Percentiles rank a stretch among this genome's conserved stretches.
phyloP scores from a whole-genome alignment of 2,113 vertebrate species.

The Lagopus leucura region DNA sequence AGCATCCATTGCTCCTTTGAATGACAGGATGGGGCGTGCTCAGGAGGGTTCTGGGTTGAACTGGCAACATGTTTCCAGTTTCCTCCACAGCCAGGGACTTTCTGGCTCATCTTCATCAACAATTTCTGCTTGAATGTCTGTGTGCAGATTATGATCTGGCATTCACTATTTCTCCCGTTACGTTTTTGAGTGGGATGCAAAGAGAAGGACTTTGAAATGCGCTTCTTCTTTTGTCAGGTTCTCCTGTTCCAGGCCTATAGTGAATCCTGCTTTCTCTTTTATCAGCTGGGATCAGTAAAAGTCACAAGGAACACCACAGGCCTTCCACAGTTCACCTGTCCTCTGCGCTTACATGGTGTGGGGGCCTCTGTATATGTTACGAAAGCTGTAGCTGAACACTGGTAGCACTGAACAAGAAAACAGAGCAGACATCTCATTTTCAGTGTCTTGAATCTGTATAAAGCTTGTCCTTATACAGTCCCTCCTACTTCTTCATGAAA shows the following conservation, averaged over 20 bases:
- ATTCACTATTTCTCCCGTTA: not conserved
- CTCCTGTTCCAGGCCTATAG: accelerated
- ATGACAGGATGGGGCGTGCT: not conserved
- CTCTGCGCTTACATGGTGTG: not conserved
- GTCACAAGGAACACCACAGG: not conserved
- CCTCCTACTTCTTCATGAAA: not conserved
- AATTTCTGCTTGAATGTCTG: not conserved
- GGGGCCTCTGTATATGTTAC: not conserved
- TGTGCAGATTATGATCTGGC: not conserved
- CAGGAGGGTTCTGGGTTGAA: not conserved
- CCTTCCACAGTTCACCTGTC: not conserved
- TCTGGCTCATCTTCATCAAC: not conserved
- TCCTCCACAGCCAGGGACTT: not conserved
- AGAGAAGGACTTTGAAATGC: not conserved
- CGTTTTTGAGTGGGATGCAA: not conserved
- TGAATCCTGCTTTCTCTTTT: not conserved
- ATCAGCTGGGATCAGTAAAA: not conserved
- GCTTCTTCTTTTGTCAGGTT: not conserved
- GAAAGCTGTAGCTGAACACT: not conserved
- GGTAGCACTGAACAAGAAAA: not conserved
- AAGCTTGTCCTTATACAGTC: not conserved
- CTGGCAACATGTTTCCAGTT: not conserved
- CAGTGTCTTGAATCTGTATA: not conserved
- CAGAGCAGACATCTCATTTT: not conserved
- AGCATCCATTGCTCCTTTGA: not conserved